These are phyloP conservation scores for Tragelaphus buxtoni DNA, from an alignment of 2,113 vertebrate genomes.

Conservation along the genomic window DNA sequence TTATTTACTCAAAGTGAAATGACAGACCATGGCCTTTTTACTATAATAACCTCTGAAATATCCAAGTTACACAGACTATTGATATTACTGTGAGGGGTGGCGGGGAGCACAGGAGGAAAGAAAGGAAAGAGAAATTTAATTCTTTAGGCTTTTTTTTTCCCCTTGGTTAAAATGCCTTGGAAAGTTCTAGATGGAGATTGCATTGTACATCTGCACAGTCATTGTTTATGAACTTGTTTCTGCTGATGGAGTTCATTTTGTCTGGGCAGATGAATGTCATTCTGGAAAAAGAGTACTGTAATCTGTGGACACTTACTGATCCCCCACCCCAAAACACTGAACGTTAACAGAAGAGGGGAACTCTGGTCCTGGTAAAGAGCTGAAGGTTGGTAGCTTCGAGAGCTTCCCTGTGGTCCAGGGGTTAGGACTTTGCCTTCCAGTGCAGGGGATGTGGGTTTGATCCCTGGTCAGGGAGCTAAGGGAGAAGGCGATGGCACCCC, in stretches of 20 bases:
- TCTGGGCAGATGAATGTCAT: neutral
- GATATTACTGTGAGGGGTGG: neutral
- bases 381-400: neutral
- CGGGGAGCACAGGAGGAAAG: neutral
- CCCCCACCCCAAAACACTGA: neutral
- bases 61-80: neutral
- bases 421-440: neutral
- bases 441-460: neutral
- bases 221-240: neutral
- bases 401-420: neutral
- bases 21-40: neutral
- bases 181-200: neutral
- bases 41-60: neutral
- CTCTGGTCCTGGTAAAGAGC: neutral
- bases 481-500: too few relatives aligned
- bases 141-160: neutral
- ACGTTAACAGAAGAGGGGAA: neutral
- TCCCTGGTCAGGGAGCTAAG: neutral
- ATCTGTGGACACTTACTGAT: neutral
- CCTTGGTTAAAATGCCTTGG: neutral
- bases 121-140: neutral
- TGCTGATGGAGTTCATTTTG: slow-evolving; percentile 10
- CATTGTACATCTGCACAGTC: neutral
- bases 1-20: neutral
- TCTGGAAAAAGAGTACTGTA: neutral